These are phyloP conservation scores for Eidolon dupreanum DNA, from an alignment of 2,797 vertebrate genomes.

Conservation along the genomic window DNA sequence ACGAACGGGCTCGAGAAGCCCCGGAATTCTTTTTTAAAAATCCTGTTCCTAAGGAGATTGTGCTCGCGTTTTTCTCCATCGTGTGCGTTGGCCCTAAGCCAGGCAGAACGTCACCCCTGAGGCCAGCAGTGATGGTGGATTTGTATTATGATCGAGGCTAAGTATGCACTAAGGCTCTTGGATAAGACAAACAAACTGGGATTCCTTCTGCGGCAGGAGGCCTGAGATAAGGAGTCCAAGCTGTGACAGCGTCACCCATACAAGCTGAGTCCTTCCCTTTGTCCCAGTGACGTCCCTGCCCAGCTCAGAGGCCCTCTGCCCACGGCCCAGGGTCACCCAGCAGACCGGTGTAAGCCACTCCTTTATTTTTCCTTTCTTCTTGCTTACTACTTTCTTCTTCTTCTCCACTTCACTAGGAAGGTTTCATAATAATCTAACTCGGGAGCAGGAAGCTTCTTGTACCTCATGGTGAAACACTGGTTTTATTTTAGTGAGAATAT, in stretches of 20 bases:
- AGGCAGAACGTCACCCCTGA: conserved; percentile 63
- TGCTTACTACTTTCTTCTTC: neutral
- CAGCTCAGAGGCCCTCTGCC: neutral
- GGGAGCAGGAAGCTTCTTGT: neutral
- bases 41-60: conserved; percentile 65
- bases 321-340: neutral
- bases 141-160: conserved; percentile 64
- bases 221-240: neutral
- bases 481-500: neutral
- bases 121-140: conserved; percentile 62
- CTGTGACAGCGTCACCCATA: too few species aligned
- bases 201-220: conserved; percentile 1
- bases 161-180: conserved; percentile 51
- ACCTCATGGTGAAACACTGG: neutral
- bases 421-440: neutral
- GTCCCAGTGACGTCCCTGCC: neutral
- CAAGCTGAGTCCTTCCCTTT: neutral
- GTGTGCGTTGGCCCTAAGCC: conserved; percentile 31
- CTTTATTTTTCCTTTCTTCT: neutral
- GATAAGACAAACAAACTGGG: conserved; percentile 63
- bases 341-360: neutral
- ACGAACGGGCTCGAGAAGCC: conserved; percentile 58
- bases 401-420: neutral
- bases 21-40: neutral
- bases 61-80: conserved; percentile 45